Base-by-base conservation (phyloP, 2,888 invertebrate species). In the Drosophila barbarae region DNA sequence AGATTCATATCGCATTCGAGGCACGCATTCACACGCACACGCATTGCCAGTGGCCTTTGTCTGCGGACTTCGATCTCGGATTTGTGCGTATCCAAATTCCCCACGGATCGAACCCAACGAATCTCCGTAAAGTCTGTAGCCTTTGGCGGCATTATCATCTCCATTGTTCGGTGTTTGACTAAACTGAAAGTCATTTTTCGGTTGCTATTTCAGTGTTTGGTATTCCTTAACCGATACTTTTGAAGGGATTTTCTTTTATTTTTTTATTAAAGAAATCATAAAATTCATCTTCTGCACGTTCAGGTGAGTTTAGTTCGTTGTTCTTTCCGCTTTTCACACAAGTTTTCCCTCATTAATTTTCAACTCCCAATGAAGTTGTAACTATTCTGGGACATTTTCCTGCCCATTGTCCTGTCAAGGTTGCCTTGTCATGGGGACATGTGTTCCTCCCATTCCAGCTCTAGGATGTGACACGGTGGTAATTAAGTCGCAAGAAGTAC, bases 141-240 rank as follows among this genome's bases (percentile, higher is more conserved):
- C 72, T 56, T 57, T 67, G 66, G 58, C 61, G 77, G 77, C 77
- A 75, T 68, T 75, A 75, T 61, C 71, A 56, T 51, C 76, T 56
- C 76, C 63, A 74, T 78, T 78, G 77, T 77, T 73, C 54, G 41
- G 51, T 41, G n/a, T 51, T 32, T 32, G 30, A 73, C 82, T 75
- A 81, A 81, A 86, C 74, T 86, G 86, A 85, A 85, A 85, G 85
- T 85, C 86, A 85, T 83, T 85, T 81, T 76, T 61, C 63, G 60
- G 61, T 36, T 60, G 46, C 59, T 46, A 26, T 56, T 56, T 39
- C 56, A 18, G 39, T 42, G 41, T 41, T 41, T 23, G 80, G 71
- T 74, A 68, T 71, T 74, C 71, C 76, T 63, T 46, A 21, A 39
- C 39, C 23, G 35, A 51, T 30, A 34, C 44, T 44, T 23, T 23